Conservation (phyloP, 2,888 invertebrate genomes). For the Tenthredo mesomela region DNA sequence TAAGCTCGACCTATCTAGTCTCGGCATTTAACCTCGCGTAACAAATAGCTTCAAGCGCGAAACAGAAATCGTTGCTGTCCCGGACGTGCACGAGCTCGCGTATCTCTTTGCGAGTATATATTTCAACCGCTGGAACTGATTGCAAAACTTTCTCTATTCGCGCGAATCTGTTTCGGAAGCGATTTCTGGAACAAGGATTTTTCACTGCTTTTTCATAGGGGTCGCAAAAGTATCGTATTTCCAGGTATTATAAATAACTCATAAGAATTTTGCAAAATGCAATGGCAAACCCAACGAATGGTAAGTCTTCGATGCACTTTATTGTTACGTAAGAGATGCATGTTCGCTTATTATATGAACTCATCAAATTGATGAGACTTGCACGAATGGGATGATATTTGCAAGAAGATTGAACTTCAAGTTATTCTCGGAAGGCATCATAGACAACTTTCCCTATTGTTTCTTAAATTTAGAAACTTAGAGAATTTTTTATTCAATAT, state of each 20-base stretch:
- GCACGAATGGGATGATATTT: background rate
- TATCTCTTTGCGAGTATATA: background rate
- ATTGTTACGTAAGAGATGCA: background rate
- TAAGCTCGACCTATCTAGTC: constrained; percentile 34
- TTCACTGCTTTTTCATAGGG: background rate
- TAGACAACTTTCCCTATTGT: background rate
- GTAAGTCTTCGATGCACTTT: background rate
- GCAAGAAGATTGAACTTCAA: background rate
- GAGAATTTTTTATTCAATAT: background rate
- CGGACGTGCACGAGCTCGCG: background rate
- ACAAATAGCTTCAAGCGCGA: constrained; percentile 35
- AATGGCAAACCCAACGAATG: background rate
- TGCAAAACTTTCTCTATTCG: constrained; percentile 33
- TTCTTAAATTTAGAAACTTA: background rate
- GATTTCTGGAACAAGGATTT: constrained; percentile 9
- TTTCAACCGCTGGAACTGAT: constrained; percentile 49
- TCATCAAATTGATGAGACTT: constrained; percentile 5
- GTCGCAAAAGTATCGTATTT: background rate
- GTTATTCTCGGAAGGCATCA: background rate
- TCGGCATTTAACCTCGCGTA: constrained; percentile 39
- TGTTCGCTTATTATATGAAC: background rate
- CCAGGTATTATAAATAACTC: background rate
- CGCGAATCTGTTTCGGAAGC: constrained; percentile 19
- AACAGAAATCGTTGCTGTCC: constrained; percentile 22
- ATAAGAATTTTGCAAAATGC: background rate